These are phyloP conservation scores for Spodoptera picta DNA, from an alignment of 2,888 invertebrate species.

Conservation along the genomic window DNA sequence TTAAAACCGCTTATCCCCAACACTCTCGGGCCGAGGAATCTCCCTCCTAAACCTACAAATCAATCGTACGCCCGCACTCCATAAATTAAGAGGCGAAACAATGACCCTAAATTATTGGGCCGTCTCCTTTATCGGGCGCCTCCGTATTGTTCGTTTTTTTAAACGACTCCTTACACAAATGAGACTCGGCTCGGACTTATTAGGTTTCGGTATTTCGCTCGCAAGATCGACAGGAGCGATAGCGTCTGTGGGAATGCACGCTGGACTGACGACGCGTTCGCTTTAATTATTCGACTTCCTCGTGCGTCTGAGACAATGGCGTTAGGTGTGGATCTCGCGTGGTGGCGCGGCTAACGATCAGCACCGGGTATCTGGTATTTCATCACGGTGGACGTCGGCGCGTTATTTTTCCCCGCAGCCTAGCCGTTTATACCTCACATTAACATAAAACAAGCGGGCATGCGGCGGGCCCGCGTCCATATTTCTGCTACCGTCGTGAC, in stretches of 20 bases:
- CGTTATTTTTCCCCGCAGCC: slow-evolving; percentile 75
- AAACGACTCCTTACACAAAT: slow-evolving; percentile 84
- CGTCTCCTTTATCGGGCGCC: slow-evolving; percentile 82
- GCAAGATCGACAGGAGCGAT: slow-evolving; percentile 83
- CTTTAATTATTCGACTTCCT: slow-evolving; percentile 83
- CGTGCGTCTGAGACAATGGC: slow-evolving; percentile 72
- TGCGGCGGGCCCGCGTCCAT: slow-evolving; percentile 79
- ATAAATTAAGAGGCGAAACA: slow-evolving; percentile 87
- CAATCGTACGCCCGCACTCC: slow-evolving; percentile 86
- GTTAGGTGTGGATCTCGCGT: slow-evolving; percentile 68
- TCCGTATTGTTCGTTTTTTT: slow-evolving; percentile 82
- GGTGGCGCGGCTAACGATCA: slow-evolving; percentile 58
- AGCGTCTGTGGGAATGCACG: slow-evolving; percentile 68
- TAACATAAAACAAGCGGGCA: slow-evolving; percentile 87
- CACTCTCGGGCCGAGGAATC: slow-evolving; percentile 71
- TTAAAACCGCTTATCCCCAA: slow-evolving; percentile 73
- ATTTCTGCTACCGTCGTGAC: slow-evolving; percentile 86
- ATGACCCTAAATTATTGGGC: slow-evolving; percentile 88
- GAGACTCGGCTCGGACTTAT: slow-evolving; percentile 85
- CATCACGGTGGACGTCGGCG: slow-evolving; percentile 74
- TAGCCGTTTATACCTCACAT: slow-evolving; percentile 78
- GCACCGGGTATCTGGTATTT: slow-evolving; percentile 75
- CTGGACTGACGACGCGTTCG: slow-evolving; percentile 60
- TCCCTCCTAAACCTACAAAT: slow-evolving; percentile 84
- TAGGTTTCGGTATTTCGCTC: slow-evolving; percentile 84